These are phyloP conservation scores for Watsonalla cultraria DNA, from an alignment of 2,888 invertebrate species.

Conservation along the genomic window DNA sequence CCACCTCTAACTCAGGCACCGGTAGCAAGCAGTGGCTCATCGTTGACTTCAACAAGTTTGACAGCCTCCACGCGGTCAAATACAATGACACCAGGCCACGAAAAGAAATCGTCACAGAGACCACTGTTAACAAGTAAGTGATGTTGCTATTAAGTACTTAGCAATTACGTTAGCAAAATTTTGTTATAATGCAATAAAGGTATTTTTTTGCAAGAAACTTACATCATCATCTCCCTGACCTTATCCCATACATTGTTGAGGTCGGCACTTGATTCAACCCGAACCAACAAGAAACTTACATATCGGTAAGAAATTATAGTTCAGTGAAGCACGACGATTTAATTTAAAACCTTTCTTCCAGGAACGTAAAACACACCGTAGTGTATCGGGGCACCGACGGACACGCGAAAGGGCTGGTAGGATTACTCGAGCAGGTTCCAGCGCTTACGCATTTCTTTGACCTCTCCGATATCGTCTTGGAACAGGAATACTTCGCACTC, in stretches of 20 bases:
- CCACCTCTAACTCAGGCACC: conserved; percentile 86
- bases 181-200: too few species aligned
- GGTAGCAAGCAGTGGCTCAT: conserved; percentile 94
- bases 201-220: too few species aligned
- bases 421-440: conserved; percentile 89
- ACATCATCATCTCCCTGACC: too few species aligned
- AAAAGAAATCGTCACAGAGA: conserved; percentile 50
- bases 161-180: too few species aligned
- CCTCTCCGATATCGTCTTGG: conserved; percentile 80
- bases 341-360: conserved; percentile 16
- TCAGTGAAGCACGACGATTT: background rate
- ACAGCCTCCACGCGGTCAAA: conserved; percentile 29
- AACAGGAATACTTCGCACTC: conserved; percentile 85
- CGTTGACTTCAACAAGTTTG: conserved; percentile 83
- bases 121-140: conserved; percentile 52
- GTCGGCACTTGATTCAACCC: too few species aligned
- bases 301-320: too few species aligned
- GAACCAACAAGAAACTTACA: too few species aligned
- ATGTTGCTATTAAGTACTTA: background rate
- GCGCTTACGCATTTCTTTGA: conserved; percentile 82
- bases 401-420: conserved; percentile 69
- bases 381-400: conserved; percentile 51
- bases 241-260: too few species aligned
- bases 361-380: conserved; percentile 60
- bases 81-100: conserved; percentile 13